Conservation (phyloP, 2,113 vertebrate genomes). For the Hypomesus transpacificus region DNA sequence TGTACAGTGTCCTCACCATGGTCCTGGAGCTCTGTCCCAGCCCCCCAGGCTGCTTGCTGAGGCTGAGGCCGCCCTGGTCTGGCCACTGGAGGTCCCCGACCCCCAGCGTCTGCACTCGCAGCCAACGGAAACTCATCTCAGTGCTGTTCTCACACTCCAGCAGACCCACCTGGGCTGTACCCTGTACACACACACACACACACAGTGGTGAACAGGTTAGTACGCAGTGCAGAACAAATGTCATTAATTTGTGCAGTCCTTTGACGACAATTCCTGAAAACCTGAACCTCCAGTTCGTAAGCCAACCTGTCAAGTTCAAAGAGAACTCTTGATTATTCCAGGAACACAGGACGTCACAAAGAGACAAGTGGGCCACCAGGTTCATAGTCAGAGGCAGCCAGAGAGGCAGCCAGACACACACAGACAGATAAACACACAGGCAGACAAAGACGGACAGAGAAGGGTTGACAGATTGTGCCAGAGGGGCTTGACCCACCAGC, state of each 20-base stretch:
- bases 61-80: constrained; percentile 54
- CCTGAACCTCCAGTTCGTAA: too few relatives aligned
- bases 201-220: background rate
- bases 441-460: background rate
- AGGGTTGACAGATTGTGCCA: background rate
- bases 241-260: background rate
- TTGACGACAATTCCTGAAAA: too few relatives aligned
- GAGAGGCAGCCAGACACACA: background rate
- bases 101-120: constrained; percentile 79
- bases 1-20: constrained; percentile 34
- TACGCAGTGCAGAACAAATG: background rate
- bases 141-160: constrained; percentile 73
- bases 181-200: constrained; percentile 66
- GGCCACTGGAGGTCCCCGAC: constrained; percentile 67
- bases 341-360: too few relatives aligned
- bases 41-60: constrained; percentile 44
- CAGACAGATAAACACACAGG: background rate
- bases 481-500: constrained; percentile 74
- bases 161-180: constrained; percentile 83
- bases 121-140: constrained; percentile 91
- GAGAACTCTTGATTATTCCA: too few relatives aligned
- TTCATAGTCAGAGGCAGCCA: too few relatives aligned
- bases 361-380: too few relatives aligned
- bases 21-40: constrained; percentile 62
- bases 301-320: too few relatives aligned